A percentile compares a stretch with the other conserved stretches of the same genome.
phyloP scores from a whole-genome alignment of 2,888 invertebrate genomes.

The Cerastis leucographa region DNA sequence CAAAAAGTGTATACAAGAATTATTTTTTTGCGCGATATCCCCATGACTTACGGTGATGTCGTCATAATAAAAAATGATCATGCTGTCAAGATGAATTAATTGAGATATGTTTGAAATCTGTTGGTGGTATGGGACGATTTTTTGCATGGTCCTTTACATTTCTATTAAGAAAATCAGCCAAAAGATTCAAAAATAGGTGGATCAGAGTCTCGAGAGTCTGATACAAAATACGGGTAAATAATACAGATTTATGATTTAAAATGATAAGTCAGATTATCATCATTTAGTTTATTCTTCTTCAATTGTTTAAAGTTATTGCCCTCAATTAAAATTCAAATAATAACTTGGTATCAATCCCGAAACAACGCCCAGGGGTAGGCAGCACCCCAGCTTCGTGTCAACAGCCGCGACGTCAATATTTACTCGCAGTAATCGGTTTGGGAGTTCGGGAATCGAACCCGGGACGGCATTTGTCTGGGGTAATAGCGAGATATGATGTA shows the following conservation, averaged over 20 bases:
- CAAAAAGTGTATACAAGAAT: no score
- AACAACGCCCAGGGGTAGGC: conserved; percentile 26
- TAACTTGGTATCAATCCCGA: conserved; percentile 22
- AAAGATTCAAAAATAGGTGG: background rate
- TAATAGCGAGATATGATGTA: conserved; percentile 25
- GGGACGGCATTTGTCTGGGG: conserved; percentile 58
- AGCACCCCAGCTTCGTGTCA: conserved; percentile 56
- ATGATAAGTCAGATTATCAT: background rate
- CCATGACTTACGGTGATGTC: no score
- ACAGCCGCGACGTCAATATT: conserved; percentile 76
- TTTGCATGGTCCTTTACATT: no score
- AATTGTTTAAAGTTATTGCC: conserved; percentile 11
- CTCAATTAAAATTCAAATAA: conserved; percentile 41
- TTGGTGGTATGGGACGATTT: no score
- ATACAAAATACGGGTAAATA: background rate
- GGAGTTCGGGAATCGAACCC: conserved; percentile 74
- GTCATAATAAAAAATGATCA: no score
- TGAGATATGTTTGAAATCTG: no score
- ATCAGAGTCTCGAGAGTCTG: background rate
- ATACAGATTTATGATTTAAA: background rate
- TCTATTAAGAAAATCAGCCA: background rate
- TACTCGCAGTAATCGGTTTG: conserved; percentile 79
- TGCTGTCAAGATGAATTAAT: no score
- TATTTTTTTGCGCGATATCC: no score
- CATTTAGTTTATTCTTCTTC: background rate